Percentiles rank a stretch among this genome's conserved stretches.
Conservation (phyloP, 1,140 invertebrate species). For the Brachionus asplanchnoidis region DNA sequence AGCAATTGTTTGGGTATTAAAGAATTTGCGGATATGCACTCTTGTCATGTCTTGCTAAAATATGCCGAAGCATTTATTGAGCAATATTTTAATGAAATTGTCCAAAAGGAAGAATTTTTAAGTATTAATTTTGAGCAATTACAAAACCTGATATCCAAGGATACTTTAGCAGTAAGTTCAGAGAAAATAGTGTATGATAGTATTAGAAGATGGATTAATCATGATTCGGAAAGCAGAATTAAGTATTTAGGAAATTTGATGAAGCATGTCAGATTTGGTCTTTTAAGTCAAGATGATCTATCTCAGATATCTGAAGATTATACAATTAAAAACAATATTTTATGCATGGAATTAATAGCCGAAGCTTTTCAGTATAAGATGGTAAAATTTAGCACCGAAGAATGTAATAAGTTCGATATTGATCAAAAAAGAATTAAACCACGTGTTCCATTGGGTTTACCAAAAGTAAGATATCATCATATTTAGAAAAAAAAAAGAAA, state of each 20-base stretch:
- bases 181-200: conserved; percentile 20
- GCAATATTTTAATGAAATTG: conserved; percentile 8
- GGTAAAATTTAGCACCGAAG: not conserved
- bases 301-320: not conserved
- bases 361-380: conserved; percentile 26
- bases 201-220: conserved; percentile 23
- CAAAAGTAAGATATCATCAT: not conserved
- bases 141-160: not conserved
- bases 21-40: conserved; percentile 14
- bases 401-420: not conserved
- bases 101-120: conserved; percentile 22
- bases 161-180: conserved; percentile 1
- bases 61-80: conserved; percentile 6
- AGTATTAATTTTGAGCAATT: not conserved
- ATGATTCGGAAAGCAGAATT: not conserved
- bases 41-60: not conserved
- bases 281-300: not conserved
- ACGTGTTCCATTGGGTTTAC: not conserved
- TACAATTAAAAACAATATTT: not conserved
- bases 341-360: conserved; percentile 6
- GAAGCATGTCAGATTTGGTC: conserved; percentile 6
- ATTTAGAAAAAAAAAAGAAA: not conserved
- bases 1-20: not conserved
- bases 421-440: not conserved
- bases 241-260: conserved; percentile 19